These are phyloP conservation scores for Burhinus bistriatus DNA, from an alignment of 2,113 vertebrate genomes.

Conservation along the genomic window DNA sequence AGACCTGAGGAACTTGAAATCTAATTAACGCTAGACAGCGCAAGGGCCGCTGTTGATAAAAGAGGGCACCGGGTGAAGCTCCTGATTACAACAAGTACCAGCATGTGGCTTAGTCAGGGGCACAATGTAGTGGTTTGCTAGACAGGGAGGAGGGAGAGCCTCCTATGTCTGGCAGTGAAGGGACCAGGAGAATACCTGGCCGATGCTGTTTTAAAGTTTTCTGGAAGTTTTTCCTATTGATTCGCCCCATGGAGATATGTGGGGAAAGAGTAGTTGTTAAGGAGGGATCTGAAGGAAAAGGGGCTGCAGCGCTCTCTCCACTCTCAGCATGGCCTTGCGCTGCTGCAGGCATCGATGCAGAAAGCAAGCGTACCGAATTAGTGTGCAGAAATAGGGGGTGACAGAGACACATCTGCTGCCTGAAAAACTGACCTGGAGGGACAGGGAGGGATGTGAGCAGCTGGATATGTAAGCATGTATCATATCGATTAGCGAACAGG, in stretches of 20 bases:
- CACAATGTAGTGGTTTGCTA: not conserved
- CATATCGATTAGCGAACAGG: rapidly evolving
- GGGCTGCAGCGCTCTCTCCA: not conserved
- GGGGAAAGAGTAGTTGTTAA: not conserved
- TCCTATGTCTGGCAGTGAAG: not conserved
- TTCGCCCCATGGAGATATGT: not conserved
- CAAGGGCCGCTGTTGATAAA: rapidly evolving
- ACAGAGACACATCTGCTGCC: slow-evolving; percentile 17
- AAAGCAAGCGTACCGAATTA: rapidly evolving
- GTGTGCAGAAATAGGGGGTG: not conserved
- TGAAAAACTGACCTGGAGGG: slow-evolving; percentile 8
- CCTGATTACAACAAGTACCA: not conserved
- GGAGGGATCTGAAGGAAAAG: not conserved
- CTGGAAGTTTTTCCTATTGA: not conserved
- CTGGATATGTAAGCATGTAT: not conserved
- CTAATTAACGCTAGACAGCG: not conserved
- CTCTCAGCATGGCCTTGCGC: not conserved
- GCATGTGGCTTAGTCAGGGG: not conserved
- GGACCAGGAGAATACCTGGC: not conserved
- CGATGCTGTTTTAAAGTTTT: not conserved
- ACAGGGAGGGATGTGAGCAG: not conserved
- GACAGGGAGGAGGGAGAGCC: not conserved
- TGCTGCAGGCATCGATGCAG: not conserved
- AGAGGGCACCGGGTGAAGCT: not conserved
- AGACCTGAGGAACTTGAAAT: not conserved